phyloP scores from a whole-genome alignment of 2,113 vertebrate species.

The Pardalotus punctatus region DNA sequence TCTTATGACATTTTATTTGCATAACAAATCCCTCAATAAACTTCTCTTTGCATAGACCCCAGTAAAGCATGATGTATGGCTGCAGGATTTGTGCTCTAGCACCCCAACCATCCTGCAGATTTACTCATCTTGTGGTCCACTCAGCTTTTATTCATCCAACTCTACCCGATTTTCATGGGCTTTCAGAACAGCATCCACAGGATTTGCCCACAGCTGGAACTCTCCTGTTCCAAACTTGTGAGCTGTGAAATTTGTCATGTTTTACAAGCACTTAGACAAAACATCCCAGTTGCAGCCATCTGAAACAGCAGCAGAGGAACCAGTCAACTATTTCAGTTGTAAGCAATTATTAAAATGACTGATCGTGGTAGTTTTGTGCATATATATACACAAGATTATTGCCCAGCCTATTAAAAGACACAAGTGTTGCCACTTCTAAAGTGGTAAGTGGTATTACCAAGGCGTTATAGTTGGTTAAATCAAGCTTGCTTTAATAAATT shows the following conservation, averaged over 20 bases:
- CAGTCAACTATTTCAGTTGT: background rate
- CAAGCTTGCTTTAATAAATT: background rate
- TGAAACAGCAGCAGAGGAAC: background rate
- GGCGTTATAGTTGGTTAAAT: background rate
- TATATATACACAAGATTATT: background rate
- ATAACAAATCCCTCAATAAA: background rate
- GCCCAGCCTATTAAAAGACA: background rate
- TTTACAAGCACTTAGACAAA: background rate
- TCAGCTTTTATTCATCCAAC: background rate
- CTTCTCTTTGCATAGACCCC: background rate
- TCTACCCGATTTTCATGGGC: background rate
- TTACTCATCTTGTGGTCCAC: background rate
- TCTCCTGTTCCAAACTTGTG: background rate
- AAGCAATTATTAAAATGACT: background rate
- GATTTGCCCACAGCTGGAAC: background rate
- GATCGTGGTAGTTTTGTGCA: background rate
- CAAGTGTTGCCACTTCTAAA: background rate
- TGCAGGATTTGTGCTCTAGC: background rate
- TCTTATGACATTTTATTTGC: slow-evolving; percentile 16
- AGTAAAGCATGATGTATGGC: background rate
- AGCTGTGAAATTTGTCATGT: background rate
- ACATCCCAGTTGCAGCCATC: background rate
- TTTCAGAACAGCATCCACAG: background rate
- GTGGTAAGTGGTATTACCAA: background rate
- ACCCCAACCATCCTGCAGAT: background rate